Evolutionary conservation across 2,113 vertebrate species (phyloP).

Genomic region (Heterocephalus glaber): DNA sequence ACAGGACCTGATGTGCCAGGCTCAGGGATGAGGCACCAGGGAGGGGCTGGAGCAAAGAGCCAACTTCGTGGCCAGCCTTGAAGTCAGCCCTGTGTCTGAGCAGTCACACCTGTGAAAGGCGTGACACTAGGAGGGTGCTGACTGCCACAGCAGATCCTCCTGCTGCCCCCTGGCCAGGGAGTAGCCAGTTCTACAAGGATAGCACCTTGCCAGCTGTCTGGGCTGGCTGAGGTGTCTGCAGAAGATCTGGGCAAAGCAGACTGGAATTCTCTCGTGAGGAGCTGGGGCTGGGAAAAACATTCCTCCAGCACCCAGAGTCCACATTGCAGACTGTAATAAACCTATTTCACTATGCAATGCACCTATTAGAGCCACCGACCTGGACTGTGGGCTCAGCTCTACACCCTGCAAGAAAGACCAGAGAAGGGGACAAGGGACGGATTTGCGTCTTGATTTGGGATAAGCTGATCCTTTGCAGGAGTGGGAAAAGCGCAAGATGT

Average conservation of each 20-base stretch:
- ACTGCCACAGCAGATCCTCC: background rate
- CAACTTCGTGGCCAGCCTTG: background rate
- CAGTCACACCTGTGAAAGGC: background rate
- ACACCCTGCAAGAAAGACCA: background rate
- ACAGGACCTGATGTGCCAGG: background rate
- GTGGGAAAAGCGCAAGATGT: background rate
- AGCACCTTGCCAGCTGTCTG: background rate
- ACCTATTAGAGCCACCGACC: too few species aligned
- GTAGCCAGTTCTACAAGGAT: background rate
- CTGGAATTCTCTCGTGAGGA: background rate
- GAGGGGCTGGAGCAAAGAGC: background rate
- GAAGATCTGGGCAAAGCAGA: background rate
- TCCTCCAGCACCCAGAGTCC: too few species aligned
- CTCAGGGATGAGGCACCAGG: background rate
- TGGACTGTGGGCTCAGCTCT: background rate
- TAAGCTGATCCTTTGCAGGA: background rate
- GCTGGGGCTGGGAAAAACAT: too few species aligned
- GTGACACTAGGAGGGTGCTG: background rate
- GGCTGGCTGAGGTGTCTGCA: background rate
- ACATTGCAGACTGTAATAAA: background rate
- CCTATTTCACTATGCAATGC: rapidly evolving
- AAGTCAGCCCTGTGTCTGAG: background rate
- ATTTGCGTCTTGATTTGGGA: background rate
- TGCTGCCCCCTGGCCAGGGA: background rate
- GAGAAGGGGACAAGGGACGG: background rate